These are phyloP conservation scores for Burhinus bistriatus DNA, from an alignment of 2,113 vertebrate species.

Conservation along the genomic window DNA sequence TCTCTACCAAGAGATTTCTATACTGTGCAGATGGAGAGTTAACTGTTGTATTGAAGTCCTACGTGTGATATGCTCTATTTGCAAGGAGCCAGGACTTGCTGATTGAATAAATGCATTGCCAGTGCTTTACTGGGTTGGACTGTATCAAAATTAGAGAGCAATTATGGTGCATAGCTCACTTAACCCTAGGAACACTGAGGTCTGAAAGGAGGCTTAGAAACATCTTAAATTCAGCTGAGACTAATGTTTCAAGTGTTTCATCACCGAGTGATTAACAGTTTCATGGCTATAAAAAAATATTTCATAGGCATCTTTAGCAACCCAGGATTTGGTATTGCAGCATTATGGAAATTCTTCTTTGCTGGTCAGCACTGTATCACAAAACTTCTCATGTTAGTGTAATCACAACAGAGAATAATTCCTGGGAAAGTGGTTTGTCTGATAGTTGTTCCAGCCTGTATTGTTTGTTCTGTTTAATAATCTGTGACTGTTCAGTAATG, in stretches of 20 bases:
- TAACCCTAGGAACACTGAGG: background rate
- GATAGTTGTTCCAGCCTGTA: background rate
- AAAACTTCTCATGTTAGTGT: background rate
- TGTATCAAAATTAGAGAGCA: background rate
- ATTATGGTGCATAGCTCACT: background rate
- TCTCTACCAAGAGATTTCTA: background rate
- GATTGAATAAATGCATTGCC: background rate
- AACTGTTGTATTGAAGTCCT: background rate
- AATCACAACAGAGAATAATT: background rate
- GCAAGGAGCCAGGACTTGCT: background rate
- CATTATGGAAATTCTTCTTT: background rate
- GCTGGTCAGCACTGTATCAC: background rate
- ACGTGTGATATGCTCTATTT: rapidly evolving
- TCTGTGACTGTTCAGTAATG: background rate
- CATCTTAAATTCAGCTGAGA: background rate
- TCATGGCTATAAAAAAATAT: background rate
- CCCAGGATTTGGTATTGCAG: background rate
- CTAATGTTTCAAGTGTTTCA: background rate
- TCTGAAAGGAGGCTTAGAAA: background rate
- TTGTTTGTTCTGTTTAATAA: background rate
- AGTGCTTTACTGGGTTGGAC: background rate
- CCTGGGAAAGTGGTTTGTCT: background rate
- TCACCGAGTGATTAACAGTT: background rate
- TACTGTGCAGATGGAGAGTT: background rate
- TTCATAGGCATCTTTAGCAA: background rate